Evolutionary conservation across 2,888 invertebrate species (phyloP), one percentile per base, ranked within the genome.

Genomic region (Cataglyphis cursor): DNA sequence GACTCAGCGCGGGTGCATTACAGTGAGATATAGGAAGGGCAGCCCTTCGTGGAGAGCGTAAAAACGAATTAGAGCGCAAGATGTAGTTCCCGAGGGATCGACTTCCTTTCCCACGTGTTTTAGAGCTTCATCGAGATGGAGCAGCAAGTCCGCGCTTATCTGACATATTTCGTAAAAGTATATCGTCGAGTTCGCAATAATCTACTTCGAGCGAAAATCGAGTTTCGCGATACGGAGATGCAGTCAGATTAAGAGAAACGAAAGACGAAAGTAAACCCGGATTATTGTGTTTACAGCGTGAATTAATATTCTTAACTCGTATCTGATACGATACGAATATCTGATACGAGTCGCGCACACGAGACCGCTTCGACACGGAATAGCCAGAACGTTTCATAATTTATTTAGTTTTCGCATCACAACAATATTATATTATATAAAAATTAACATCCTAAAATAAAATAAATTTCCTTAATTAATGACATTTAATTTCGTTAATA

Each of bases 101-200:
- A 51, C 28, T 31, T 59, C 8, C 59, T 18, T 59, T 35, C 44
- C n/a, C 10, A 35, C 21, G 18, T 6, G 35, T 72, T 72, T 80
- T 72, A 72, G 31, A 72, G 59, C 73, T 80, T 80, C 72, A 24
- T 70, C 31, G 72, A 48, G 59, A 80, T 72, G 18, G 35, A 21
- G 44, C 31, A 21, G 44, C 31, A 21, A 35, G 21, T 66, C 10
- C 35, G 74, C 21, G 74, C 21, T 66, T 54, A 38, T 65, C 65
- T 35, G 12, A 31, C 31, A 18, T 18, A 12, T 31, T 44, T 8
- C 31, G 31, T 59, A 72, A 80, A 80, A 80, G 72, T 44, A 18
- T 72, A 35, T 72, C 72, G 44, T 41, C 72, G 31, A 44, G 72
- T 3, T 10, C 35, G 41, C 31, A 35, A 24, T 80, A 54, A 54